Evolutionary conservation across 2,888 invertebrate genomes (phyloP), one percentile per base, ranked within the genome.

Genomic region (Tholera decimalis): DNA sequence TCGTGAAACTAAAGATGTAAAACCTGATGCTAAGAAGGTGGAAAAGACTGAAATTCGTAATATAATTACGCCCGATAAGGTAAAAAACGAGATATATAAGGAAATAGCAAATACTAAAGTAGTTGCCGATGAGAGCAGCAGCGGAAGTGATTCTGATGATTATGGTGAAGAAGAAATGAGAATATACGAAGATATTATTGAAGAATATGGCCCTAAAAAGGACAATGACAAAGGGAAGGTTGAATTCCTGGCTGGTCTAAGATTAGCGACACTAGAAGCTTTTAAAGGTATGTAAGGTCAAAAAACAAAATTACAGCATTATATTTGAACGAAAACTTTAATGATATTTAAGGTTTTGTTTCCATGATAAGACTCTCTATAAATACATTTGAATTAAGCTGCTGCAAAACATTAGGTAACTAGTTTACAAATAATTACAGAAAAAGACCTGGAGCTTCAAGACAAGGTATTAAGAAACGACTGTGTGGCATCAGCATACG

Each of bases 221-320:
- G 64, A 96, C 20, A 95, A 96, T 73, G 91, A 95, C 33, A 92
- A 94, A 51, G 83, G 74, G 3, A 92, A 97, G 86, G 86, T 96
- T 18, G 91, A 96, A 18, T 97, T 97, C 86, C 92, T 97, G 57
- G 95, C 96, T 28, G 93, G 96, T 77, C 96, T 97, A 73, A 96
- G 95, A 54, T 89, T 97, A 65, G 97, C 97, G 8, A 96, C 97
- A n/a, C 94, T 95, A 60, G 91, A 93, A 54, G 92, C 88, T 72
- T 96, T 92, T 80, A 97, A 96, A 92, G 97, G 97, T 97, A 92
- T 92, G 92, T 28, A 44, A 82, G 18, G 26, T 22, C 8, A 33
- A 1, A 7, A 8, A 22, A n/a, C 15, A 35, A 50, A 60, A 11
- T 35, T 4, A 20, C 30, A 53, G 13, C 24, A 26, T 9, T 15